Conservation (phyloP, 2,888 invertebrate genomes). For the Drosophila borborema region DNA sequence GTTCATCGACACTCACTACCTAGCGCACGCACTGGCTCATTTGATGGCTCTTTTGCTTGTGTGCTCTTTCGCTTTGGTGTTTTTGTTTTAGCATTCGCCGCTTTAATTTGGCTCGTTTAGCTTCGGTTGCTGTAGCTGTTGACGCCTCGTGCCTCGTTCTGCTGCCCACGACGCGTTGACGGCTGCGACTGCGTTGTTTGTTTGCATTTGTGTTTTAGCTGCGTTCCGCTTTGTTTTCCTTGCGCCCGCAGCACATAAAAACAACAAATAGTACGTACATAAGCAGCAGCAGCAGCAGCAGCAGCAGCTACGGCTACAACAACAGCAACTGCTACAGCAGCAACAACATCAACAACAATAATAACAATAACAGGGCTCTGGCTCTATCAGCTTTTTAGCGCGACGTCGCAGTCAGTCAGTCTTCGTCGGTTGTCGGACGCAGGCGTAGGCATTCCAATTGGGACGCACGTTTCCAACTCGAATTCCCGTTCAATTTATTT, state of each 20-base stretch:
- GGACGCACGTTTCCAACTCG: conserved; percentile 65
- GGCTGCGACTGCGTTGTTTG: conserved; percentile 67
- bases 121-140: conserved; percentile 52
- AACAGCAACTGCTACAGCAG: conserved; percentile 22
- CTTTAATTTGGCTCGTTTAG: conserved; percentile 68
- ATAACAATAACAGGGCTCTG: conserved; percentile 51
- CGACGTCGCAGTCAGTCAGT: conserved; percentile 65
- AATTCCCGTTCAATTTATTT: conserved; percentile 58
- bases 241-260: conserved; percentile 59
- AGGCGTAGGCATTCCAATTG: conserved; percentile 68
- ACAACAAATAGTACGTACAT: conserved; percentile 53
- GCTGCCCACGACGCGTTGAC: conserved; percentile 35
- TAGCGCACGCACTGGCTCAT: conserved; percentile 33
- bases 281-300: conserved; percentile 28
- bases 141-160: conserved; percentile 53
- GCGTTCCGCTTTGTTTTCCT: conserved; percentile 61
- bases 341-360: conserved; percentile 31
- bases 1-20: conserved; percentile 16
- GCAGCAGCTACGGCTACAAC: conserved; percentile 22
- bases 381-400: conserved; percentile 72
- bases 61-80: conserved; percentile 46
- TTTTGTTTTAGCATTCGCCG: conserved; percentile 65
- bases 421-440: conserved; percentile 73
- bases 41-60: conserved; percentile 30
- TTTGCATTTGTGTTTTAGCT: conserved; percentile 76